Evolutionary conservation across 2,888 invertebrate species (phyloP), one percentile per base, ranked within the genome.

Genomic region (Drosophila anomelani): DNA sequence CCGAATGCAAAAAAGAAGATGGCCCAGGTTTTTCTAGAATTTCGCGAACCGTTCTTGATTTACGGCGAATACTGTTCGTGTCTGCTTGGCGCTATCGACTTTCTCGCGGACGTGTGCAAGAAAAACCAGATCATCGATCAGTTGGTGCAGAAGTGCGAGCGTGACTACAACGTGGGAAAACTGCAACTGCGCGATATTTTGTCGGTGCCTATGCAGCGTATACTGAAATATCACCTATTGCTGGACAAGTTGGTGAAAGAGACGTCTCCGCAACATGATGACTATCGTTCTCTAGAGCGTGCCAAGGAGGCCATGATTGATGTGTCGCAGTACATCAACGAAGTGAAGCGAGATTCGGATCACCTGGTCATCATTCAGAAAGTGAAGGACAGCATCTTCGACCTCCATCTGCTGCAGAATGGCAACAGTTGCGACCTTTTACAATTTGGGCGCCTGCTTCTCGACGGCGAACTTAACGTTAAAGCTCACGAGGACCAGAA

Each of bases 41-140:
- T 96, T 95, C 95, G 98, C 84, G 97, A 97, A 91, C 95, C 96
- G 73, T 96, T 99, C 91, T 94, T 99, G 39, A 95, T 98, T 62
- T 99, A 99, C 91, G 99, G 98, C 15, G 96, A 97, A 90, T 99
- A 98, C 93, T 99, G 99, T 93, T 97, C 98, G 53, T 97, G 98
- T 92, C 94, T 99, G 73, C 96, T 98, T 1, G 94, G 94, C 60
- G 98, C 98, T n/a, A 97, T 98, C 91, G 96, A 96, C 76, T 94
- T 95, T 68, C 94, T 99, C 68, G 97, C 90, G 39, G 93, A 92
- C 76, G 81, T 92, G 39, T 92, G 92, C 79, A 92, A 92, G 79
- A 90, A 91, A 69, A 92, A 92, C 78, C 89, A 89, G 76, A 86
- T 90, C 36, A 91, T 93, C 56, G 92, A 93, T 62, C 91, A 92